phyloP scores from a whole-genome alignment of 2,113 vertebrate genomes.

The Picathartes gymnocephalus region DNA sequence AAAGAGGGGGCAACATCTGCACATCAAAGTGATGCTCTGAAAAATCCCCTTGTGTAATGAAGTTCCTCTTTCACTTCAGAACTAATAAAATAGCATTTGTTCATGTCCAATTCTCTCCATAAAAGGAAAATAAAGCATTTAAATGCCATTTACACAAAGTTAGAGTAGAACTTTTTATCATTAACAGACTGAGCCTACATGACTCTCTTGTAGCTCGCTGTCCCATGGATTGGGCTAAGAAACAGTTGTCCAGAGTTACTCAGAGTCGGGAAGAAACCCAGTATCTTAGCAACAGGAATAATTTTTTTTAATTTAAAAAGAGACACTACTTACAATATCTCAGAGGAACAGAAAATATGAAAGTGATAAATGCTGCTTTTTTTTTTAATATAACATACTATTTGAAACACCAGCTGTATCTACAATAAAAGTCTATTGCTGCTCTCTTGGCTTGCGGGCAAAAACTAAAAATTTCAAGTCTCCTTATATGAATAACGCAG shows the following conservation, averaged over 20 bases:
- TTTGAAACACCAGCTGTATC: background rate
- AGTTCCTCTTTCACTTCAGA: conserved; percentile 49
- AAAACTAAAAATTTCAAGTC: background rate
- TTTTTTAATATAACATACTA: background rate
- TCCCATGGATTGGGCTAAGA: background rate
- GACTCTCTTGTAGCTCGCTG: background rate
- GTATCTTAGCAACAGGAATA: background rate
- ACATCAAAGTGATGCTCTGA: background rate
- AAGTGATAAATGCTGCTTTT: background rate
- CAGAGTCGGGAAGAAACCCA: background rate
- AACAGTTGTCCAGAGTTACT: background rate
- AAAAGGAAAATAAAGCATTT: background rate
- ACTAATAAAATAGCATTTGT: background rate
- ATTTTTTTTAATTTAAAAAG: background rate
- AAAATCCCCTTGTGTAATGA: background rate
- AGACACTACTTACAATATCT: background rate
- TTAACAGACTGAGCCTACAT: background rate
- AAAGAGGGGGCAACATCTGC: background rate
- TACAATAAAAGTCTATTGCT: background rate
- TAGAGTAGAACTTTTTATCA: background rate
- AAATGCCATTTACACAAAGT: background rate
- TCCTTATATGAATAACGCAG: conserved; percentile 10
- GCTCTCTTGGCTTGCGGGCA: background rate
- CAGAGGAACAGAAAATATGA: background rate
- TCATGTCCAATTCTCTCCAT: background rate